These are phyloP conservation scores for Pararge aegeria DNA, from an alignment of 1,140 invertebrate genomes.

Conservation along the genomic window DNA sequence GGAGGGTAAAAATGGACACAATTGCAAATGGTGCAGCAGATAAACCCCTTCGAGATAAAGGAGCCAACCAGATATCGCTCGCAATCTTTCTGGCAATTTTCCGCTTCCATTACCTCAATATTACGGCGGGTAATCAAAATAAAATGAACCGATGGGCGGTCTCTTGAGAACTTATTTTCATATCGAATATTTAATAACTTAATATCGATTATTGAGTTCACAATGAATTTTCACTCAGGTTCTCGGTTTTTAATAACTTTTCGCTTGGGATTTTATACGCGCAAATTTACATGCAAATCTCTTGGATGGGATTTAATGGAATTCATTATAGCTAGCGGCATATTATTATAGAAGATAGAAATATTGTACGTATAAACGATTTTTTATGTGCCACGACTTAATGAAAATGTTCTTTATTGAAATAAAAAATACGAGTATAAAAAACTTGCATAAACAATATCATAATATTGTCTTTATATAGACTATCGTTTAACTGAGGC, in stretches of 20 bases:
- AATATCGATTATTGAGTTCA: conserved; percentile 34
- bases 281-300: conserved; percentile 27
- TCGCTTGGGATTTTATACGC: conserved; percentile 19
- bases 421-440: too few species aligned
- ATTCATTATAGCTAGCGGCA: conserved; percentile 18
- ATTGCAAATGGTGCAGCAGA: not conserved
- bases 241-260: conserved; percentile 27
- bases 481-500: too few species aligned
- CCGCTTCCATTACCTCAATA: conserved; percentile 26
- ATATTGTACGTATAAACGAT: not conserved
- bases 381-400: not conserved
- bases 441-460: too few species aligned
- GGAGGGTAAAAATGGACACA: not conserved
- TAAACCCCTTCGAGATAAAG: not conserved
- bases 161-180: conserved; percentile 28
- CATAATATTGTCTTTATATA: too few species aligned
- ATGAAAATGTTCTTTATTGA: not conserved
- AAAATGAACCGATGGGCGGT: conserved; percentile 27
- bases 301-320: conserved; percentile 21
- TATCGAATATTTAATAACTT: conserved; percentile 35
- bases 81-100: conserved; percentile 16
- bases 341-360: conserved; percentile 13
- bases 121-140: conserved; percentile 29
- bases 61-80: not conserved
- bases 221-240: conserved; percentile 29